Evolutionary conservation across 1,140 invertebrate genomes (phyloP).

Genomic region (Stenopsyche tienmushanensis): DNA sequence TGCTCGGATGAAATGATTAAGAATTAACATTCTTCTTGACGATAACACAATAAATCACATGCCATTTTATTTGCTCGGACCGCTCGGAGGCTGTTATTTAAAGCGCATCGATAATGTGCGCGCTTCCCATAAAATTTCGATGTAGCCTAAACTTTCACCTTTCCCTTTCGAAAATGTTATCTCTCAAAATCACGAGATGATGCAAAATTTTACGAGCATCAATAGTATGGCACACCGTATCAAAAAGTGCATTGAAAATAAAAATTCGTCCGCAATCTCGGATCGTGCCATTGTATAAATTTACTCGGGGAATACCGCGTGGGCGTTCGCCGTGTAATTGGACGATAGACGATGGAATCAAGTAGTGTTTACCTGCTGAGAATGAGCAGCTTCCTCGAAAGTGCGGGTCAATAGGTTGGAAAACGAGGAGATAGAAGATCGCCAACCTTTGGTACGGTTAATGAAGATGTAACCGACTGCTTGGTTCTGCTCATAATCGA

Average conservation of each 20-base stretch:
- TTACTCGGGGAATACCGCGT: neutral
- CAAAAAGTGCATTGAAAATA: no score
- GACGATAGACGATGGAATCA: neutral
- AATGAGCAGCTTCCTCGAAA: constrained; percentile 19
- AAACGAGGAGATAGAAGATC: neutral
- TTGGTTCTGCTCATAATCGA: no score
- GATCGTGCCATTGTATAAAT: constrained; percentile 9
- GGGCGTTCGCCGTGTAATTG: no score
- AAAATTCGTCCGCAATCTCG: neutral
- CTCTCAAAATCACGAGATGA: neutral
- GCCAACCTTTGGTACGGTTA: neutral
- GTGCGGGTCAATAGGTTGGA: constrained; percentile 11
- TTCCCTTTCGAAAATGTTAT: no score
- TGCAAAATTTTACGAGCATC: neutral
- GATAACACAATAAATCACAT: no score
- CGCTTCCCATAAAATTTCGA: no score
- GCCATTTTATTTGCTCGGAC: no score
- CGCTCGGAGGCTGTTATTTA: no score
- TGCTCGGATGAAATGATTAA: no score
- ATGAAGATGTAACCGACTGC: no score
- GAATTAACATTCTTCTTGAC: no score
- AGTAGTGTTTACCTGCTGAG: neutral
- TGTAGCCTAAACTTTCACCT: neutral
- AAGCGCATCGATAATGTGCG: neutral
- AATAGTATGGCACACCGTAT: neutral